Base-by-base conservation (phyloP, 2,113 vertebrate species). In the Melanerpes formicivorus region DNA sequence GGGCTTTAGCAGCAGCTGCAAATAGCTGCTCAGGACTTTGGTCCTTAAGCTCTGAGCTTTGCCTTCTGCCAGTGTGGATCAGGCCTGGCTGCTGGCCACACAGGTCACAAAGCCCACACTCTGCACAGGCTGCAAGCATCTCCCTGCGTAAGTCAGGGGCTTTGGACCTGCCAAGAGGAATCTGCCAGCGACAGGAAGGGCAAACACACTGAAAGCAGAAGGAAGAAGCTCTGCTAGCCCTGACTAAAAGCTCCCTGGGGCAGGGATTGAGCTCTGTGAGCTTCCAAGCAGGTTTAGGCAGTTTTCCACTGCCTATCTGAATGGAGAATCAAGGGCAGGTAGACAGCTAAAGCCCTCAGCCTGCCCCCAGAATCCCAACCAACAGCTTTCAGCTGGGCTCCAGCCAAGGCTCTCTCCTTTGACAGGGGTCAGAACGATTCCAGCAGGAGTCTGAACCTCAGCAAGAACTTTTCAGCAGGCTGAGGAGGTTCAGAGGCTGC, bases 211-310 rank as follows among this genome's bases (percentile, higher is more conserved):
- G 37, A 70, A 71, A 71, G 64, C 66, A 65, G 63, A 52, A 34
- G 26, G 58, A 75, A 62, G 40, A 80, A 58, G 59, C 77, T 50
- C 48, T 93, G 34, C 18, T 8, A 72, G 32, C 77, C 80, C 46
- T 0, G 2, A 15, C 59, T 32, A 14, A 23, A 29, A 29, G 65
- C 42, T 87, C 72, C 66, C 81, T 9, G 54, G 58, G 71, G 84
- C 44, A 56, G 56, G 60, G 78, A 54, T 3, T 1, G 54, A 34
- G 50, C 44, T 90, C 74, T 76, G 73, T 65, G 60, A 70, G 87
- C 83, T 75, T 77, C 30, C 34, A 94, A 93, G 87, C 84, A 63
- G 65, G 62, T 92, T 94, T 63, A 70, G 74, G 42, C 81, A 70
- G 52, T 71, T 88, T 84, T 89, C 18, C 30, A 42, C 42, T 70